Percentiles rank a stretch among this genome's conserved stretches.
phyloP scores from a whole-genome alignment of 2,797 vertebrate species.

The Aselliscus stoliczkanus region DNA sequence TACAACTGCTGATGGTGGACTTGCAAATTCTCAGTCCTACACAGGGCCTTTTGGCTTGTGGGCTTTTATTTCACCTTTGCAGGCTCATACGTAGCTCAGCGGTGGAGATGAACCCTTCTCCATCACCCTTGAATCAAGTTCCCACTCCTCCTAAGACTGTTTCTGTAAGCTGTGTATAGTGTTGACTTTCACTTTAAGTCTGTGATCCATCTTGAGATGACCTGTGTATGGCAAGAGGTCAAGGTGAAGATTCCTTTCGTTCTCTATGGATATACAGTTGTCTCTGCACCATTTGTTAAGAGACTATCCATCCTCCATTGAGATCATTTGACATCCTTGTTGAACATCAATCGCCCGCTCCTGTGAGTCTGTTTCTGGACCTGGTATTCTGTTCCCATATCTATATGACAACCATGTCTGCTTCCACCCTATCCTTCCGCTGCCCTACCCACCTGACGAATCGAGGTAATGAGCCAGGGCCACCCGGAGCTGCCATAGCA shows the following conservation, averaged over 20 bases:
- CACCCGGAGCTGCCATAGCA: background rate
- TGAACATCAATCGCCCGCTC: fast-evolving
- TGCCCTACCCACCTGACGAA: background rate
- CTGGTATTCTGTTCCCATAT: background rate
- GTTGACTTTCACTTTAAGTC: background rate
- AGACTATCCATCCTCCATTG: fast-evolving
- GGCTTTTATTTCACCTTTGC: background rate
- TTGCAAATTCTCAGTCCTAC: background rate
- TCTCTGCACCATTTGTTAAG: background rate
- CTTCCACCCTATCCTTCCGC: background rate
- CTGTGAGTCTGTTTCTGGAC: background rate
- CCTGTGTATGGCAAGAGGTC: fast-evolving
- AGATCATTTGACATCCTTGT: background rate
- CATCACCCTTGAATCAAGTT: background rate
- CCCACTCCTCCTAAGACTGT: background rate
- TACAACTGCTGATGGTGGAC: fast-evolving
- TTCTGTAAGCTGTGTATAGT: background rate
- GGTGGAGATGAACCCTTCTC: too few relatives aligned
- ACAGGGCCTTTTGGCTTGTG: background rate
- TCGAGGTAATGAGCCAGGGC: background rate
- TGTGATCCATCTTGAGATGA: background rate
- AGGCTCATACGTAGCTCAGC: background rate
- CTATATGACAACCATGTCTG: fast-evolving
- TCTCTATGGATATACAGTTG: fast-evolving
- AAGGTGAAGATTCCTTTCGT: background rate